phyloP scores from a whole-genome alignment of 2,113 vertebrate genomes.

The Tonatia bakeri region DNA sequence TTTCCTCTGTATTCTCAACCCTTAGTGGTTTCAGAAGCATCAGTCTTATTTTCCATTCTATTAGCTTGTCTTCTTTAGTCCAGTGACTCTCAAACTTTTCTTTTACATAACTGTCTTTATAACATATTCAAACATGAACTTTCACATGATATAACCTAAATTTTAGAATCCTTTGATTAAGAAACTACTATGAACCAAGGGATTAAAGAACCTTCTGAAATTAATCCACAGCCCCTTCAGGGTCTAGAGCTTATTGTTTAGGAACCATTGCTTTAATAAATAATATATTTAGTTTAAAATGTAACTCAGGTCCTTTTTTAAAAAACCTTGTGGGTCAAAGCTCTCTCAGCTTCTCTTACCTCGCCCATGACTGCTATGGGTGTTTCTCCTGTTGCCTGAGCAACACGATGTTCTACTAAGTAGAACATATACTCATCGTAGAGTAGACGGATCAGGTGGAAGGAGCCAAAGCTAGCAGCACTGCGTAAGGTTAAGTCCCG shows the following conservation, averaged over 20 bases:
- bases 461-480: conserved; percentile 89
- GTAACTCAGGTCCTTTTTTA: not conserved
- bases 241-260: not conserved
- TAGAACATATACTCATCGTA: conserved; percentile 90
- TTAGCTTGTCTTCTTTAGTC: not conserved
- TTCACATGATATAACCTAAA: not conserved
- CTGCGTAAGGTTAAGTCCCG: conserved; percentile 88
- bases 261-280: not conserved
- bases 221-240: not conserved
- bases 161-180: conserved; percentile 26
- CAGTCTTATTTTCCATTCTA: not conserved
- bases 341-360: conserved; percentile 78
- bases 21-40: not conserved
- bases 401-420: conserved; percentile 88
- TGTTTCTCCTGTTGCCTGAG: conserved; percentile 88
- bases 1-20: not conserved
- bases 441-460: conserved; percentile 88
- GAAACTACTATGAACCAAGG: not conserved
- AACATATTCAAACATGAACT: not conserved
- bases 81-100: not conserved
- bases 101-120: not conserved
- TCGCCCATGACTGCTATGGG: conserved; percentile 90
- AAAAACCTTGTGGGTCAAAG: not conserved
- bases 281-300: not conserved
- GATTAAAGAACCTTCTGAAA: not conserved